Percentiles rank a stretch among this genome's conserved stretches.
Evolutionary conservation across 2,797 vertebrate genomes (phyloP).

Genomic region (Scyliorhinus canicula): DNA sequence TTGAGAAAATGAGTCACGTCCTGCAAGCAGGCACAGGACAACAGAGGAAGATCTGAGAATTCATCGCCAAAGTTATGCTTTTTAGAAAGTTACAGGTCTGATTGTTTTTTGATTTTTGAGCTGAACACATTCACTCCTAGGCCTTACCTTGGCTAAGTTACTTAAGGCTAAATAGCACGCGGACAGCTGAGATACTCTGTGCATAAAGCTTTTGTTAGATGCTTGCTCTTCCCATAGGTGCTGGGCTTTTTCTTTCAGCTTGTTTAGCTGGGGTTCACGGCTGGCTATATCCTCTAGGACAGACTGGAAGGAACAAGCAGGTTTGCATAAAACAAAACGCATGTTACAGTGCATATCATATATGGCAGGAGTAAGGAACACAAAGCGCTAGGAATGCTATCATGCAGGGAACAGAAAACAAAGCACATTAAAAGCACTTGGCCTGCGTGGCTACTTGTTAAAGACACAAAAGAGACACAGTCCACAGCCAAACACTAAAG

Average conservation of each 20-base stretch:
- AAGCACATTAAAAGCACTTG: not conserved
- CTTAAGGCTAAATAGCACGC: slow-evolving; percentile 89
- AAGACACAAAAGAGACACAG: not conserved
- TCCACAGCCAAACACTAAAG: not conserved
- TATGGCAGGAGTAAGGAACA: slow-evolving; percentile 42
- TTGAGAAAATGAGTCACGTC: not conserved
- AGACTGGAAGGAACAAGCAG: slow-evolving; percentile 82
- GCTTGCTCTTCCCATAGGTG: slow-evolving; percentile 91
- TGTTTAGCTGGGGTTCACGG: slow-evolving; percentile 81
- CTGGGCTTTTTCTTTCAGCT: slow-evolving; percentile 87
- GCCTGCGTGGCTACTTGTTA: not conserved
- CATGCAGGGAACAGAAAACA: not conserved
- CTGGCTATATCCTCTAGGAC: slow-evolving; percentile 88
- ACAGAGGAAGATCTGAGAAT: slow-evolving; percentile 25
- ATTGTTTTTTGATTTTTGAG: not conserved
- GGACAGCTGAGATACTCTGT: slow-evolving; percentile 93
- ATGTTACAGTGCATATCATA: slow-evolving; percentile 50
- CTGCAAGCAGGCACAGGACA: not conserved
- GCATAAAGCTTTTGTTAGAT: slow-evolving; percentile 88
- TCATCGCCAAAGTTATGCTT: not conserved
- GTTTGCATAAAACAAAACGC: slow-evolving; percentile 60
- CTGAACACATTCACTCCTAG: slow-evolving; percentile 38
- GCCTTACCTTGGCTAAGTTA: slow-evolving; percentile 91
- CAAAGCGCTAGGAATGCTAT: not conserved
- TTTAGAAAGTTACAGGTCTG: not conserved